Evolutionary conservation across 2,888 invertebrate species (phyloP).

Genomic region (Poecilus cupreus): DNA sequence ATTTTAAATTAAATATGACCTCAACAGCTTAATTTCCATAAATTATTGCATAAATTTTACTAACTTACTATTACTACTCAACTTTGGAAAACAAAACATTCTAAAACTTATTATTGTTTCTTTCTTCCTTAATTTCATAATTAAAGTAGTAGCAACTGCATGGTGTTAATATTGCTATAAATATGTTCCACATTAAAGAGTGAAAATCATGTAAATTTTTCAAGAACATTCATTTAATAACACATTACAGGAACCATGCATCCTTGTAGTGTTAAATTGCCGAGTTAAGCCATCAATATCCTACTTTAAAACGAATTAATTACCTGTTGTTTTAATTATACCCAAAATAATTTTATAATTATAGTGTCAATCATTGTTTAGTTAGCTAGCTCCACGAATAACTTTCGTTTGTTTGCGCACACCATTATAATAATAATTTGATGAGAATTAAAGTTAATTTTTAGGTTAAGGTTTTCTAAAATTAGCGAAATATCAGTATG

Average conservation of each 20-base stretch:
- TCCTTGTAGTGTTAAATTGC: slow-evolving; percentile 20
- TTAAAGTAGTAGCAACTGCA: too few species aligned
- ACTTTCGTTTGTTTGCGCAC: neutral
- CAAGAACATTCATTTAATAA: neutral
- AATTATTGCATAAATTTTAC: too few species aligned
- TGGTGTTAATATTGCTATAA: too few species aligned
- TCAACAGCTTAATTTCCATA: too few species aligned
- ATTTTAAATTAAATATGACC: too few species aligned
- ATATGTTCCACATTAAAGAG: neutral
- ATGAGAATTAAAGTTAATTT: slow-evolving; percentile 47
- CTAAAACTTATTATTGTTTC: too few species aligned
- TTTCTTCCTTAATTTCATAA: too few species aligned
- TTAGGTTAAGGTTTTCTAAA: slow-evolving; percentile 47
- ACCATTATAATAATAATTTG: slow-evolving; percentile 1
- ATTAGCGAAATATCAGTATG: neutral
- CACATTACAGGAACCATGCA: neutral
- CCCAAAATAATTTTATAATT: slow-evolving; percentile 46
- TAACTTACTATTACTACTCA: too few species aligned
- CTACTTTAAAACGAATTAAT: slow-evolving; percentile 14
- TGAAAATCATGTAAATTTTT: neutral
- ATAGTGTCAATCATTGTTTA: slow-evolving; percentile 47
- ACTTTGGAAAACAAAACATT: too few species aligned
- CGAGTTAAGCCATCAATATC: slow-evolving; percentile 23
- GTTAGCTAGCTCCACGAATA: neutral
- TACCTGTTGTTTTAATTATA: slow-evolving; percentile 36